Base-by-base conservation (phyloP, 2,113 vertebrate genomes). In the Empidonax alnorum region DNA sequence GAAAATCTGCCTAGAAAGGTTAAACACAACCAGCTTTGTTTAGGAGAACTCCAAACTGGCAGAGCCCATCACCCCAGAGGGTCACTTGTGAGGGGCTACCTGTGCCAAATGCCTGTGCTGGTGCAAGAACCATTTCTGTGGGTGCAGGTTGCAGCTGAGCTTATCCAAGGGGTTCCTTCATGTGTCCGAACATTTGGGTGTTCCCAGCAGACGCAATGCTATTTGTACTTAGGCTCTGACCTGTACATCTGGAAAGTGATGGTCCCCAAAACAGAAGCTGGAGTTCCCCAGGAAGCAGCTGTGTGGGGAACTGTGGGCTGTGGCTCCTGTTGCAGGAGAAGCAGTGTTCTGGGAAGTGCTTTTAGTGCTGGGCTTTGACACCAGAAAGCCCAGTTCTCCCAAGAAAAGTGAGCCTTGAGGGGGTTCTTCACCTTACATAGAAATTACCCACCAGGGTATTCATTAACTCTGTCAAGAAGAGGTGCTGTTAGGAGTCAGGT, bases 31-130 rank as follows among this genome's bases (percentile, higher is more conserved):
- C 33, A 84, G 90, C 39, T 89, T 75, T 72, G 77, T 71, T 53
- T 28, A 30, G n/a, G 46, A 62, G 16, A 75, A 6, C 47, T 55
- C 42, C 90, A 80, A 1, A 22, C 4, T 16, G 35, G 46, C 52
- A 47, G 23, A 72, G 55, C 42, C 76, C 37, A 12, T 73, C 1
- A 0, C 30, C 59, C 66, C 7, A 3, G 37, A 49, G 35, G 30
- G 75, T 62, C 7, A 0, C 58, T 12, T 3, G 1, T 3, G 8
- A 31, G 28, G 11, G 5, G 15, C 53, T 46, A 27, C 28, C 35
- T 1, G 0, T 76, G 41, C 71, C 58, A 30, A 24, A 27, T 0
- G 0, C 33, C 55, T 15, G 0, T 52, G 17, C 22, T 5, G 3
- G 6, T 14, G 17, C 0, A 0, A 52, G 44, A 75, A 10, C 37